Evolutionary conservation across 2,888 invertebrate species (phyloP).

Genomic region (Xestia c-nigrum): DNA sequence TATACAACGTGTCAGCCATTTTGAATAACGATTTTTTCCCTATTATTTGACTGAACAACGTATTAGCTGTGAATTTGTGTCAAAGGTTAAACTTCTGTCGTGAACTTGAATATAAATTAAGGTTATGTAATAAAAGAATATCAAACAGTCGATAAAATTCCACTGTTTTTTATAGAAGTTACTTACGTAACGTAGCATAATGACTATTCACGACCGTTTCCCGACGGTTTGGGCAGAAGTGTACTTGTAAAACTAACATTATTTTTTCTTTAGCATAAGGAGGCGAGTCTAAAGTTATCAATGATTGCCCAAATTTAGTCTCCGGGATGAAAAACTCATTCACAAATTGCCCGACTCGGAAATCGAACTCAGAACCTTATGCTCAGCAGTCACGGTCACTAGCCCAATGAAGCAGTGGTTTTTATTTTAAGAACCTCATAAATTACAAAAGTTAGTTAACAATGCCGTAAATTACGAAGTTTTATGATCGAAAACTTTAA

Average conservation of each 20-base stretch:
- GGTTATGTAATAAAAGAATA: neutral
- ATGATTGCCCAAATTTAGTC: neutral
- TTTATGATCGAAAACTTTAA: neutral
- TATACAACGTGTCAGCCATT: slow-evolving; percentile 14
- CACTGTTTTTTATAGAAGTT: neutral
- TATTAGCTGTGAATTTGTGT: slow-evolving; percentile 19
- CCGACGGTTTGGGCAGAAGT: neutral
- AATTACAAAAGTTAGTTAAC: neutral
- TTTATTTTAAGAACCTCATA: neutral
- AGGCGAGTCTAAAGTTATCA: neutral
- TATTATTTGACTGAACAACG: neutral
- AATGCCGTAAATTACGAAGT: neutral
- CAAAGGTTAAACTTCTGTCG: slow-evolving; percentile 22
- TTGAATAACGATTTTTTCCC: slow-evolving; percentile 22
- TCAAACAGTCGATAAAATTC: neutral
- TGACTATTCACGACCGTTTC: neutral
- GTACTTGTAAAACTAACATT: neutral
- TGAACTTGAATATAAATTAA: neutral
- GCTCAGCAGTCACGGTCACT: neutral
- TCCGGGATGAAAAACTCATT: neutral
- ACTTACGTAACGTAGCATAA: neutral
- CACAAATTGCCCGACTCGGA: neutral
- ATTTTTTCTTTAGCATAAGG: neutral
- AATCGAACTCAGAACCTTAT: neutral
- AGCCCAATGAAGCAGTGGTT: neutral